A percentile compares a stretch with the other conserved stretches of the same genome.
Conservation (phyloP, 2,113 vertebrate genomes). For the Siphamia tubifer region DNA sequence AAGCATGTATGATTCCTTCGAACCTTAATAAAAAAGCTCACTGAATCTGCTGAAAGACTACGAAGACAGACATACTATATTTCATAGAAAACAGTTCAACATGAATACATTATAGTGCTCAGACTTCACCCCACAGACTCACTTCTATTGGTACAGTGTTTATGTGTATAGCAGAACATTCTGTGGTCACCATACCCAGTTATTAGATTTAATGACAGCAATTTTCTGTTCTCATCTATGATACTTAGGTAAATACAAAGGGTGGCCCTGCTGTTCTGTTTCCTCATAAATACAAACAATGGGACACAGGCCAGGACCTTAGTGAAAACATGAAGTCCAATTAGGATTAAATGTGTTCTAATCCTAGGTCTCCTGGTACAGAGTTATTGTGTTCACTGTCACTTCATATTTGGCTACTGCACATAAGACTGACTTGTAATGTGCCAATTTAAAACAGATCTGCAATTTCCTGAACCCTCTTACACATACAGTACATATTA, state of each 20-base stretch:
- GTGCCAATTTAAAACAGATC: background rate
- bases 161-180: slow-evolving; percentile 46
- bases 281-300: slow-evolving; percentile 36
- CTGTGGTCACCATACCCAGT: slow-evolving; percentile 9
- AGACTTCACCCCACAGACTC: slow-evolving; percentile 13
- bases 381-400: too few species aligned
- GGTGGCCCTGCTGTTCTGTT: slow-evolving; percentile 25
- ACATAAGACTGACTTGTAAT: too few species aligned
- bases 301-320: background rate
- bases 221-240: slow-evolving; percentile 56
- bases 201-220: slow-evolving; percentile 56
- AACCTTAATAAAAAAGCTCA: background rate
- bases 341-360: too few species aligned
- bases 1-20: slow-evolving; percentile 5
- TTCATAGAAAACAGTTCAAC: background rate
- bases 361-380: too few species aligned
- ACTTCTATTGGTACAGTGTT: background rate
- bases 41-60: slow-evolving; percentile 25
- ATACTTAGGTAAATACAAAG: slow-evolving; percentile 31
- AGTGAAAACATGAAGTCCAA: slow-evolving; percentile 6
- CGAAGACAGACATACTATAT: slow-evolving; percentile 3
- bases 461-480: too few species aligned
- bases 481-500: too few species aligned
- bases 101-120: background rate
- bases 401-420: too few species aligned